A percentile compares a stretch with the other conserved stretches of the same genome.
Conservation (phyloP, 2,113 vertebrate species). For the Thalassoma bifasciatum region DNA sequence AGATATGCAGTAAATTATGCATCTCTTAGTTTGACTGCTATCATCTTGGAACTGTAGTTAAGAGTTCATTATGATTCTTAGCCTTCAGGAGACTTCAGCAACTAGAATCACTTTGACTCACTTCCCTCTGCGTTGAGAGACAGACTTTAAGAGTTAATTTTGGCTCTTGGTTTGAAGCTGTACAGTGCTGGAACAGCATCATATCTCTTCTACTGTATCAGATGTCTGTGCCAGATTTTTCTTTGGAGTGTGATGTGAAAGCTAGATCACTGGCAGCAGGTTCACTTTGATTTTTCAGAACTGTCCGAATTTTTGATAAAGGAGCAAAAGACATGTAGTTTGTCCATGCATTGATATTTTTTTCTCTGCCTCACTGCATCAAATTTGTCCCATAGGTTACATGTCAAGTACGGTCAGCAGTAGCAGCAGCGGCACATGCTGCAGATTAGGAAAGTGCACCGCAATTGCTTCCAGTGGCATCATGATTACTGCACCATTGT, state of each 20-base stretch:
- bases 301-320: constrained; percentile 34
- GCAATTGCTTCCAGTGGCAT: background rate
- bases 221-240: constrained; percentile 22
- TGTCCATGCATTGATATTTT: constrained; percentile 7
- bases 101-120: background rate
- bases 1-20: constrained; percentile 41
- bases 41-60: background rate
- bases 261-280: constrained; percentile 46
- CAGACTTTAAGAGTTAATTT: background rate
- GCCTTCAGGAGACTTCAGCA: background rate
- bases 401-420: constrained; percentile 6
- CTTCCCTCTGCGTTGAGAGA: constrained; percentile 2
- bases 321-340: constrained; percentile 27
- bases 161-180: background rate
- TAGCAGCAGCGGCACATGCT: background rate
- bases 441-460: constrained; percentile 9
- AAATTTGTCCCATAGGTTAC: constrained; percentile 23
- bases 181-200: background rate
- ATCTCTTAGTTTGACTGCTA: constrained; percentile 1
- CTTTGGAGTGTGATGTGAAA: constrained; percentile 36
- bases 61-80: background rate
- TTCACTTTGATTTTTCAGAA: constrained; percentile 17
- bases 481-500: constrained; percentile 18
- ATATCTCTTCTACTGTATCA: constrained; percentile 18
- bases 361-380: constrained; percentile 25